These are phyloP conservation scores for Tenualosa thibaudeaui DNA, from an alignment of 2,797 vertebrate genomes.

Conservation along the genomic window DNA sequence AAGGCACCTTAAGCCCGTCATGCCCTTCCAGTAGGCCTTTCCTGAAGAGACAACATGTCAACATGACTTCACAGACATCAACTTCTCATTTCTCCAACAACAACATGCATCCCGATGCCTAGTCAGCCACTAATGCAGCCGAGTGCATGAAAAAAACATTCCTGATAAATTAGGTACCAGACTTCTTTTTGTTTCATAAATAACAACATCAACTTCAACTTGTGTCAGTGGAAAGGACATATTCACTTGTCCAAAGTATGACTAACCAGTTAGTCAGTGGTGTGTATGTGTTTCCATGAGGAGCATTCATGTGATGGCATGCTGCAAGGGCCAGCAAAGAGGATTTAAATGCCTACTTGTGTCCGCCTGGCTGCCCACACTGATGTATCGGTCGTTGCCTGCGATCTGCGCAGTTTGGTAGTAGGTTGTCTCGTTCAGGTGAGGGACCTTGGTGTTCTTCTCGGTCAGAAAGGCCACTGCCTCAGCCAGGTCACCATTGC, in stretches of 20 bases:
- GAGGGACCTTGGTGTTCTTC: conserved; percentile 92
- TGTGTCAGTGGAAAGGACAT: conserved; percentile 5
- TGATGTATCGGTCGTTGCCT: conserved; percentile 93
- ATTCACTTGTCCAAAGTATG: neutral
- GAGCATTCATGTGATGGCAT: conserved; percentile 8
- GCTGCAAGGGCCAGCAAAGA: neutral
- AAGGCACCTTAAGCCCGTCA: neutral
- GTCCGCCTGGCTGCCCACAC: conserved; percentile 96
- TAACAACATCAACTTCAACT: neutral
- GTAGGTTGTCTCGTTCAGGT: conserved; percentile 90
- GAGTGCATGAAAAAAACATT: neutral
- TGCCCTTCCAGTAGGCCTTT: neutral
- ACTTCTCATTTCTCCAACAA: neutral
- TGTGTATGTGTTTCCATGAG: conserved; percentile 18
- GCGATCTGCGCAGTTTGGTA: conserved; percentile 91
- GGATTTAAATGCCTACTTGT: conserved; percentile 80
- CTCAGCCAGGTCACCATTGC: conserved; percentile 93
- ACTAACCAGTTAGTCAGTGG: conserved; percentile 7
- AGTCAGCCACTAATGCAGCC: neutral
- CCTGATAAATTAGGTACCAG: too few species aligned
- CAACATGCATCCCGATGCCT: neutral
- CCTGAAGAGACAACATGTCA: neutral
- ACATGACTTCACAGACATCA: neutral
- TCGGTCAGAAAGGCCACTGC: conserved; percentile 94
- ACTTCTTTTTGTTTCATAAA: neutral